Base-by-base conservation (phyloP, 2,797 vertebrate genomes). In the Alcedo quadribrachys region DNA sequence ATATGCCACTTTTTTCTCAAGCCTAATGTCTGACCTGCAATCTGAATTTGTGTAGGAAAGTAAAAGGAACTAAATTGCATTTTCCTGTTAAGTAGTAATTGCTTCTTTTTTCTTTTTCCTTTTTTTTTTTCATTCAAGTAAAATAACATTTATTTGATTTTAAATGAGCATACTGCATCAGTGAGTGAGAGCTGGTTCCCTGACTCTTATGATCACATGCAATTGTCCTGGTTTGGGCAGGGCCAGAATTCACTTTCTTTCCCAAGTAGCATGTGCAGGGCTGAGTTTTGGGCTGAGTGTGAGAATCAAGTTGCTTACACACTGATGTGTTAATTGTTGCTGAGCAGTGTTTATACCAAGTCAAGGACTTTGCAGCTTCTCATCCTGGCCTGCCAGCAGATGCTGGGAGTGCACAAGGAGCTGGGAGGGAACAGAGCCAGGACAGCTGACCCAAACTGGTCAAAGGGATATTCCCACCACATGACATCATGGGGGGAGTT, bases 81-180 rank as follows among this genome's bases (percentile, higher is more conserved):
- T 90, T 85, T 79, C 54, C 16, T 12, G 48, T 65, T 90, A 80
- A 86, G 16, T 37, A 73, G 12, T 25, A 71, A 66, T 32, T 57
- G 28, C 1, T 40, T n/a, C 24, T 66, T 22, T 2, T 40, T 28
- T 22, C n/a, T 35, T 78, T 67, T 25, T 71, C 78, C 12, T 28
- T 40, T 66, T 22, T 2, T 33, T 35, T 78, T 67, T 25, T 66
- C 82, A 17, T 27, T 32, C 37, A 13, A 54, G 35, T 40, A 66
- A 93, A 95, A 75, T 57, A 79, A 87, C 69, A 81, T 45, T 71
- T 80, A 27, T 87, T 91, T 63, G n/a, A 84, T 89, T 90, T 71
- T 73, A 93, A 91, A 77, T 33, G 50, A 85, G 66, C 42, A 46
- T 75, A 58, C 13, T 71, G 51, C 77, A 42, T n/a, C 89, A 88